phyloP scores from a whole-genome alignment of 2,888 invertebrate genomes.

The Thera britannica region DNA sequence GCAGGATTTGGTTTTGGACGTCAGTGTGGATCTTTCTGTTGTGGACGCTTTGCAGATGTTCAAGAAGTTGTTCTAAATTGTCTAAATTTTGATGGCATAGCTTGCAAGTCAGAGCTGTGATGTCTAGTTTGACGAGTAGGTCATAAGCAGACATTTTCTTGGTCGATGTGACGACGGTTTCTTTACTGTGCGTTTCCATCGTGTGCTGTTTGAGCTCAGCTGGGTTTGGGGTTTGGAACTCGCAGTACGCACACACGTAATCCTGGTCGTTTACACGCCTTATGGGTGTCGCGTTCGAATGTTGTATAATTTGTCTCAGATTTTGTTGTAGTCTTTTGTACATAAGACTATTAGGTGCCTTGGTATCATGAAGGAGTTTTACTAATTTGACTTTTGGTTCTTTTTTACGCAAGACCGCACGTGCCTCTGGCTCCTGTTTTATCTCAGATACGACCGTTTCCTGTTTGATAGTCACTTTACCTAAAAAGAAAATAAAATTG shows the following conservation, averaged over 20 bases:
- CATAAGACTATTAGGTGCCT: slow-evolving; percentile 14
- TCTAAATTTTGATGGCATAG: slow-evolving; percentile 60
- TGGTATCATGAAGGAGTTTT: slow-evolving; percentile 14
- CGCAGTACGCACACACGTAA: slow-evolving; percentile 43
- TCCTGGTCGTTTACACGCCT: slow-evolving; percentile 29
- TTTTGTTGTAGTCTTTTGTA: slow-evolving; percentile 29
- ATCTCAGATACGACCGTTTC: slow-evolving; percentile 14
- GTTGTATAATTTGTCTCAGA: slow-evolving; percentile 22
- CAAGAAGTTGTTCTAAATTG: slow-evolving; percentile 57
- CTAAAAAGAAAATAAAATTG: slow-evolving; percentile 26
- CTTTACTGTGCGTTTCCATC: slow-evolving; percentile 32
- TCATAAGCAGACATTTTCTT: slow-evolving; percentile 22
- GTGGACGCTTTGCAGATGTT: slow-evolving; percentile 58
- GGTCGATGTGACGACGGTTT: slow-evolving; percentile 18
- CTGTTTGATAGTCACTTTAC: slow-evolving; percentile 25
- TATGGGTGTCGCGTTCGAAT: slow-evolving; percentile 44
- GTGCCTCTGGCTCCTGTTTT: slow-evolving; percentile 10
- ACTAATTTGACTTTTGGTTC: slow-evolving; percentile 19
- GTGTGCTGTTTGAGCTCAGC: slow-evolving; percentile 40
- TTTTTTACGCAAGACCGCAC: slow-evolving; percentile 5
- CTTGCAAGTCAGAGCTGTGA: slow-evolving; percentile 46
- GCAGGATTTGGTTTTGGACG: slow-evolving; percentile 59
- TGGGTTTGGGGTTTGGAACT: slow-evolving; percentile 25
- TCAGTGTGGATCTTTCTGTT: slow-evolving; percentile 48
- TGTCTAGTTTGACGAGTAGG: slow-evolving; percentile 33